phyloP scores from a whole-genome alignment of 2,113 vertebrate genomes.

The Chaenogobius annularis region DNA sequence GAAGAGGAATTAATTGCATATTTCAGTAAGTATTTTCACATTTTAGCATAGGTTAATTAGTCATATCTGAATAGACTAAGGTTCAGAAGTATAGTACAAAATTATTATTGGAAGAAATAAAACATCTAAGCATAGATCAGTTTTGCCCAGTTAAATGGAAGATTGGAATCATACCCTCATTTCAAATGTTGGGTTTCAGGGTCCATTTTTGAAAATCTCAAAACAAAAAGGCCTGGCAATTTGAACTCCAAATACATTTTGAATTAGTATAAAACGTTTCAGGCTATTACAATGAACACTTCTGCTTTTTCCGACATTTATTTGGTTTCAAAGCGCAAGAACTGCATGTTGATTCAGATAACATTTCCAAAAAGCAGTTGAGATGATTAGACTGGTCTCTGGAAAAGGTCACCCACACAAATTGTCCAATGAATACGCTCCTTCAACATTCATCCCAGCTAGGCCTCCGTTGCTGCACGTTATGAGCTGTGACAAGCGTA shows the following conservation, averaged over 20 bases:
- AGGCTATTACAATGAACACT: background rate
- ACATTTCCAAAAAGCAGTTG: slow-evolving; percentile 16
- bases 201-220: no score
- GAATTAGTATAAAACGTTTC: background rate
- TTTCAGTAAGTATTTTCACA: no score
- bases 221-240: no score
- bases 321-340: slow-evolving; percentile 29
- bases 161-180: no score
- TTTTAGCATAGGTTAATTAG: no score
- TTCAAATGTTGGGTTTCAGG: no score
- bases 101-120: no score
- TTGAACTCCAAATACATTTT: no score
- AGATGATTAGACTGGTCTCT: slow-evolving; percentile 25
- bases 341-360: slow-evolving; percentile 29
- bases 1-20: background rate
- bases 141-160: no score
- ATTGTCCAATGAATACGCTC: background rate
- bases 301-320: slow-evolving; percentile 33
- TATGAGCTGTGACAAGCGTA: background rate
- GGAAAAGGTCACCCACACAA: slow-evolving; percentile 25
- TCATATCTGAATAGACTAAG: no score
- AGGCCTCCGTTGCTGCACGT: background rate
- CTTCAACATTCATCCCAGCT: background rate
- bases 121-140: no score
- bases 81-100: no score